Evolutionary conservation across 2,888 invertebrate species (phyloP), one percentile per base, ranked within the genome.

Genomic region (Pseudeuparius sepicola): DNA sequence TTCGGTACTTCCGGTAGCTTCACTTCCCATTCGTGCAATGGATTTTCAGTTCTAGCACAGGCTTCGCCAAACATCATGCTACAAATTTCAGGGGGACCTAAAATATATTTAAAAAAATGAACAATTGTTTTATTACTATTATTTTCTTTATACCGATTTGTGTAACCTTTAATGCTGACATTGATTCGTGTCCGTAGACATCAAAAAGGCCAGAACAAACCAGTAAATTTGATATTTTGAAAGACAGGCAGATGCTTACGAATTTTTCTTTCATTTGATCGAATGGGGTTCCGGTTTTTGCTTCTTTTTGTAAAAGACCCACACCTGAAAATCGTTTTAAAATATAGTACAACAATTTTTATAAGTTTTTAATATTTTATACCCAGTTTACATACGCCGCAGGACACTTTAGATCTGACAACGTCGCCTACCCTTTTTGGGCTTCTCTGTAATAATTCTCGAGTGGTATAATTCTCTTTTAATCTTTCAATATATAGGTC

Each of bases 21-120:
- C 0, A 90, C 80, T 50, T 79, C 77, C 90, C 90, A 90, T 53
- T 89, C 84, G 54, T 88, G 84, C 34, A 79, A 74, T 0, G 88
- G 87, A 60, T 87, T 86, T 52, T 82, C 81, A 1, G 84, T 78
- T 45, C 82, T 81, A 2, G 83, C 87, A 56, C 93, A 94, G 6
- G 81, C 81, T 56, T 88, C 87, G 1, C 90, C 92, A 33, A 92
- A 80, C 13, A 89, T 75, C 55, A 90, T 78, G 55, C 87, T 87
- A 63, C 93, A 94, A 40, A 90, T 79, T 57, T 92, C 88, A 43
- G 81, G 74, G 0, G 90, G 81, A 2, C 79, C 82, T 54, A 84
- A 24, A 38, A 43, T 14, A 32, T n/a, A 29, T 18, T 12, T 14
- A 11, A 23, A 7, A 17, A 32, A 24, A 14, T 23, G 12, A 11